phyloP scores from a whole-genome alignment of 2,797 vertebrate genomes.

The Chlorospingus semifuscus region DNA sequence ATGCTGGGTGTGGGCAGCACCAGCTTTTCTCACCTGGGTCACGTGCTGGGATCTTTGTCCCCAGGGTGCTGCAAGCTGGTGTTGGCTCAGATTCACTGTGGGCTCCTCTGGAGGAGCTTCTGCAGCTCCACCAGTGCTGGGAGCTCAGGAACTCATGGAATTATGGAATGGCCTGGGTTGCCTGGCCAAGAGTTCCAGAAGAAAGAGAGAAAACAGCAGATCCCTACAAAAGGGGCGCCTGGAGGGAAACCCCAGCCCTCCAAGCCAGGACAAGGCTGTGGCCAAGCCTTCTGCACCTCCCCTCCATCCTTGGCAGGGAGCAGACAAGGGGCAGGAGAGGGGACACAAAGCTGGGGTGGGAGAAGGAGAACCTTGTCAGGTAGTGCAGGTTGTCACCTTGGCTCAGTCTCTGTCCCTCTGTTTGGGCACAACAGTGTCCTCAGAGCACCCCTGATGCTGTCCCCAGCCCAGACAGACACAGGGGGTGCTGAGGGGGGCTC shows the following conservation, averaged over 20 bases:
- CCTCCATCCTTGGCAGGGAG: neutral
- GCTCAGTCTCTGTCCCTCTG: neutral
- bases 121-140: neutral
- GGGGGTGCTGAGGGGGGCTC: neutral
- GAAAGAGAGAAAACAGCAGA: neutral
- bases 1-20: accelerated
- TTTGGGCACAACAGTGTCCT: accelerated
- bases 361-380: neutral
- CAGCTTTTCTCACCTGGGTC: neutral
- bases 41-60: neutral
- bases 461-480: accelerated
- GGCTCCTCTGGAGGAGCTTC: neutral
- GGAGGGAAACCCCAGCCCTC: neutral
- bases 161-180: neutral
- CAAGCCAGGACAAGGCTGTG: neutral
- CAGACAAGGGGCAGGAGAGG: neutral
- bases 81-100: accelerated
- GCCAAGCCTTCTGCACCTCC: neutral
- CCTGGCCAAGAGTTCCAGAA: neutral
- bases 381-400: neutral
- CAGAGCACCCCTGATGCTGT: neutral
- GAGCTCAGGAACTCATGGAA: neutral
- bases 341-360: neutral
- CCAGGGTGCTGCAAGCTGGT: accelerated
- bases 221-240: no score